Evolutionary conservation across 1,140 invertebrate species (phyloP), one percentile per base, ranked within the genome.

Genomic region (Diprion similis): DNA sequence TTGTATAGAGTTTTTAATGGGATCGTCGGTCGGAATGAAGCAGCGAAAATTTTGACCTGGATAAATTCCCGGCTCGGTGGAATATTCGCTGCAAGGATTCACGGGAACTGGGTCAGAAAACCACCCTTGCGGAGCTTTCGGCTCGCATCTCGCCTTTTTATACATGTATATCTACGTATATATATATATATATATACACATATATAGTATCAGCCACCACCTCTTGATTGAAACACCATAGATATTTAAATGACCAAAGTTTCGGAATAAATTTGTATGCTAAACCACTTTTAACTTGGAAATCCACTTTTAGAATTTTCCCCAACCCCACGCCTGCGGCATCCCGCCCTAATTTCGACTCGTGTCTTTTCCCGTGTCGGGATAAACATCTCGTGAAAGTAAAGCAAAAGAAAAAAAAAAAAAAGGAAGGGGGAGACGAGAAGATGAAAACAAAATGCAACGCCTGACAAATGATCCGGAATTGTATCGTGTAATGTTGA

Each of bases 231-330:
- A 82, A 82, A 79, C 80, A 82, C 76, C 79, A 78, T 69, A 76
- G 80, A 79, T 79, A 81, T 82, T 82, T 82, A 81, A 81, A 82
- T 82, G 77, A 79, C 79, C 76, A 81, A 82, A 82, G 75, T 82
- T 82, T 76, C 70, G 73, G 81, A 82, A 82, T 82, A 82, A 82
- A 82, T 82, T 82, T 82, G 72, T 76, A 75, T 77, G 79, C 71
- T 76, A 76, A 79, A 71, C 70, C 66, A 75, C 74, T 75, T 71
- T 69, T 71, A 68, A 46, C 69, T 37, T 46, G 71, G 46, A 45
- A 45, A 67, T 71, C 51, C 66, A 75, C 68, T 71, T 73, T 71
- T 66, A 15, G 51, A 75, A 81, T 82, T 81, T 81, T 73, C 81
- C n/a, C 78, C 80, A 82, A 82, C 76, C 80, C 81, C 76, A 10